These are phyloP conservation scores for Schlechtendalia chinensis DNA, from an alignment of 1,140 invertebrate species.

Conservation along the genomic window DNA sequence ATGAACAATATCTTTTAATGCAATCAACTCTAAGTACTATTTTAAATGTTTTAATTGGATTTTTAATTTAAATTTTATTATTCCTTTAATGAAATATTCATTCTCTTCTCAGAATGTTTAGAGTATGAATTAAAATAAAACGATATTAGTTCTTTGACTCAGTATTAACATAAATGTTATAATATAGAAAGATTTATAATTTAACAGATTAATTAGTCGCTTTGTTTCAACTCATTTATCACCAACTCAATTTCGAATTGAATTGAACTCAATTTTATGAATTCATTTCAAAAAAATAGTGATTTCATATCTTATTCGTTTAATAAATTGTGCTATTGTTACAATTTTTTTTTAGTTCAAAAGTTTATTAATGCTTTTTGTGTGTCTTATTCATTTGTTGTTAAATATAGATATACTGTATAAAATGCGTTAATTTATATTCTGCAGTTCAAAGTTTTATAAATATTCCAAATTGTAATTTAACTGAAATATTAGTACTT, in stretches of 20 bases:
- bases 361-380: neutral
- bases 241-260: neutral
- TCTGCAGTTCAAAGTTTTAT: neutral
- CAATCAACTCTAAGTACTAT: conserved; percentile 12
- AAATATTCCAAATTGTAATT: conserved; percentile 34
- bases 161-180: neutral
- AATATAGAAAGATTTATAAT: neutral
- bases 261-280: neutral
- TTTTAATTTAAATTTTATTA: conserved; percentile 38
- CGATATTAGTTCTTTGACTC: conserved; percentile 9
- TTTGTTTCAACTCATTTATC: neutral
- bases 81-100: conserved; percentile 27
- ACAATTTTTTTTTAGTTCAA: neutral
- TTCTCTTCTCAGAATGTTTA: neutral
- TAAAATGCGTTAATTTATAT: conserved; percentile 10
- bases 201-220: conserved; percentile 18
- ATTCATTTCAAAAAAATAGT: neutral
- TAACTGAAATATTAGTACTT: conserved; percentile 2
- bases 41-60: conserved; percentile 26
- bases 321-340: neutral
- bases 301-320: neutral
- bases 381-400: neutral
- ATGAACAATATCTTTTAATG: conserved; percentile 26
- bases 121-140: conserved; percentile 11
- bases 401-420: neutral